Conservation (phyloP, 1,140 invertebrate species). For the Conus betulinus region DNA sequence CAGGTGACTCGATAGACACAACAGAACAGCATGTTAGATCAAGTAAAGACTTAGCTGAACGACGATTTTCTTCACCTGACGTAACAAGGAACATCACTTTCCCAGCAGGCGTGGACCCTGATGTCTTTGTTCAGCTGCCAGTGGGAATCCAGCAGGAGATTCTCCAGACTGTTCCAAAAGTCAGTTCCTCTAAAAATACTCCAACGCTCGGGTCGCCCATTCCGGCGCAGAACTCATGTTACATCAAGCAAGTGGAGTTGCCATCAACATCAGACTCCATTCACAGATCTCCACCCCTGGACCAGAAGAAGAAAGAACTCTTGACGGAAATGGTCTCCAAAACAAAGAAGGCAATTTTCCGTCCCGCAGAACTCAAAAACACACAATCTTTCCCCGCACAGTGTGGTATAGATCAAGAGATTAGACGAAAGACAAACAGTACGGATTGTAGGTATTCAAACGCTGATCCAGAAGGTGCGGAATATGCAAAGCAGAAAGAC, state of each 20-base stretch:
- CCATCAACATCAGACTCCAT: neutral
- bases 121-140: conserved; percentile 46
- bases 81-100: neutral
- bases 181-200: neutral
- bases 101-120: conserved; percentile 37
- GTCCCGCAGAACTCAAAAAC: neutral
- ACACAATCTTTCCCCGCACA: neutral
- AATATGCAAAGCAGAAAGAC: neutral
- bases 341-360: conserved; percentile 1
- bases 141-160: conserved; percentile 48
- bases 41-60: neutral
- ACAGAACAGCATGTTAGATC: neutral
- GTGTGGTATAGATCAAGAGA: neutral
- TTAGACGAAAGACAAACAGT: neutral
- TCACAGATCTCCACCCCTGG: neutral
- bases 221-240: neutral
- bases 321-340: neutral
- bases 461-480: neutral
- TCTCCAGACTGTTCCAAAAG: neutral
- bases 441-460: neutral
- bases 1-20: neutral
- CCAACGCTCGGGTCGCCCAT: neutral
- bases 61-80: neutral
- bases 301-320: neutral
- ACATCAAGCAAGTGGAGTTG: neutral